Conservation (phyloP, 2,113 vertebrate genomes). For the Acanthochromis polyacanthus region DNA sequence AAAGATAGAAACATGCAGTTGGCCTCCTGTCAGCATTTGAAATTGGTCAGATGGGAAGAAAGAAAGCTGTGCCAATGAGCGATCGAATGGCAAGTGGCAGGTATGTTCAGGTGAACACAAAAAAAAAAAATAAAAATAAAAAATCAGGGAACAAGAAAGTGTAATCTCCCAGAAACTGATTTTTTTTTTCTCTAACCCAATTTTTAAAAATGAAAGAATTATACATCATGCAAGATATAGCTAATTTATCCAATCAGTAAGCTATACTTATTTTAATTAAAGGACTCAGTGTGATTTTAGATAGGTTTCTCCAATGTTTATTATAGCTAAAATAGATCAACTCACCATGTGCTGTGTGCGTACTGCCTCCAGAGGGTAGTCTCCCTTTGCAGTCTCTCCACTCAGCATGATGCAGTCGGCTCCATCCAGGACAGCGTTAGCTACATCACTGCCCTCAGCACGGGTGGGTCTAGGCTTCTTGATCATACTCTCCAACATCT, state of each 20-base stretch:
- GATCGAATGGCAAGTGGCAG: background rate
- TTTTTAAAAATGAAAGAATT: background rate
- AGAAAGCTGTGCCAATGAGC: background rate
- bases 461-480: slow-evolving; percentile 98
- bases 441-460: slow-evolving; percentile 96
- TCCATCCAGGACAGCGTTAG: slow-evolving; percentile 96
- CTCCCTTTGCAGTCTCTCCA: slow-evolving; percentile 97
- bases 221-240: background rate
- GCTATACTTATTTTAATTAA: background rate
- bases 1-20: too few species aligned
- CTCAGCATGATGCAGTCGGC: slow-evolving; percentile 99
- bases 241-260: background rate
- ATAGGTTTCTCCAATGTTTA: background rate
- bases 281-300: background rate
- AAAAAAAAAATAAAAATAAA: too few species aligned
- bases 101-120: slow-evolving; percentile 9
- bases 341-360: slow-evolving; percentile 98
- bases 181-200: background rate
- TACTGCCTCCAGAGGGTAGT: slow-evolving; percentile 98
- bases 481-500: slow-evolving; percentile 99
- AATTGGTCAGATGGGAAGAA: slow-evolving; percentile 19
- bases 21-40: background rate
- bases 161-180: background rate
- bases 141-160: slow-evolving; percentile 9
- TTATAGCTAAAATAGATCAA: slow-evolving; percentile 1